Base-by-base conservation (phyloP, 2,113 vertebrate species). In the Turdus rufiventris region DNA sequence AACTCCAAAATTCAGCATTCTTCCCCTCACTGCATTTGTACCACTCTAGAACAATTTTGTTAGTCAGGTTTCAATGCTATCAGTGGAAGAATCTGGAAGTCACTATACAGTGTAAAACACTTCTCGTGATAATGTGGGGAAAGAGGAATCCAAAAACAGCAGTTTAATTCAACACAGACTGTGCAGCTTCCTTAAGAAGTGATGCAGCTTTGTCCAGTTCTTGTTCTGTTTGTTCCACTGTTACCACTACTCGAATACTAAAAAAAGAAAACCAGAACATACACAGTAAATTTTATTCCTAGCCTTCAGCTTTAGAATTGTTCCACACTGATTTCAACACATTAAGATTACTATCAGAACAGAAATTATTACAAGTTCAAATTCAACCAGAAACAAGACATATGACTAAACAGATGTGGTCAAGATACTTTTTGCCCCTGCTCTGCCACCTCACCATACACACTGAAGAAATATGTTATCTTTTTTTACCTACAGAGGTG, bases 181-280 rank as follows among this genome's bases (percentile, higher is more conserved):
- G 90, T 14, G 98, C 98, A 60, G 98, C 99, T 80, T 98, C 98
- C 71, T 96, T 98, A 95, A 99, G 98, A 36, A 98, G 97, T 21
- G 96, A 96, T 14, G 98, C 98, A 4, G 98, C 98, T 91, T 93
- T 98, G 88, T 98, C 96, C 89, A 99, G 97, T 61, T 99, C 99
- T 83, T 99, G 96, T 26, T 98, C 98, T 3, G 98, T 99, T 91
- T 99, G 99, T 91, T 99, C 98, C 42, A 99, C 94, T 14, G 99
- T 99, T 87, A 99, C 85, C 88, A 99, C 98, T 76, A 99, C 98
- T 77, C 99, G 97, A 91, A 99, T 98, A 92, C 99, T 99, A 97
- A 56, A 91, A 96, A 94, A 57, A 89, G 28, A 92, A 92, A 94
- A 89, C 10, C 79, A 74, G 48, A 94, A 95, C 8, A 78, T 10